A percentile compares a stretch with the other conserved stretches of the same genome.
Evolutionary conservation across 2,888 invertebrate genomes (phyloP).

Genomic region (Acronicta aceris): DNA sequence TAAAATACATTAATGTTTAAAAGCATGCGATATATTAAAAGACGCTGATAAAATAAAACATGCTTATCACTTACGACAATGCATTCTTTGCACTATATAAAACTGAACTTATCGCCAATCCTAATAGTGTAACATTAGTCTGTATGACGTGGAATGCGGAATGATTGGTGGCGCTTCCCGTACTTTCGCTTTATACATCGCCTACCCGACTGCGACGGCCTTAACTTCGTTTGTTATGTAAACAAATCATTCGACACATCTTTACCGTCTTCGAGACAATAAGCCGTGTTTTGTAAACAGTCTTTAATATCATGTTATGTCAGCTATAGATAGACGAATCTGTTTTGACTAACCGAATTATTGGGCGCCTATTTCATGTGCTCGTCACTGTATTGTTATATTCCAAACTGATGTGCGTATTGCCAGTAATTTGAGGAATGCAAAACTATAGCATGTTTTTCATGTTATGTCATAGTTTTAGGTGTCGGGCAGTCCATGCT

Average conservation of each 20-base stretch:
- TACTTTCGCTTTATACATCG: slow-evolving; percentile 86
- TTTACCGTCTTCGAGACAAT: slow-evolving; percentile 61
- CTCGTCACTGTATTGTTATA: slow-evolving; percentile 46
- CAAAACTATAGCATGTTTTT: slow-evolving; percentile 36
- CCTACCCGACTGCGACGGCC: slow-evolving; percentile 67
- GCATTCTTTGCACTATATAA: slow-evolving; percentile 21
- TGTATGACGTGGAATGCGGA: slow-evolving; percentile 79
- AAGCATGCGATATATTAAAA: too few relatives aligned
- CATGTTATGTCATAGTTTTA: slow-evolving; percentile 13
- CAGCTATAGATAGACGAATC: slow-evolving; percentile 52
- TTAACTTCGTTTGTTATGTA: slow-evolving; percentile 71
- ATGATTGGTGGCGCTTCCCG: slow-evolving; percentile 79
- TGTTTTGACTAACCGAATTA: slow-evolving; percentile 60
- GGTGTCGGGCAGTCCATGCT: neutral
- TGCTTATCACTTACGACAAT: slow-evolving; percentile 1
- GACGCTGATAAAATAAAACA: too few relatives aligned
- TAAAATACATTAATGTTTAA: too few relatives aligned
- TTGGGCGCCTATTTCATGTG: slow-evolving; percentile 41
- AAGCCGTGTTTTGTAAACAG: slow-evolving; percentile 65
- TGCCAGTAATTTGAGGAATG: slow-evolving; percentile 25
- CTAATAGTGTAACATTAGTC: slow-evolving; percentile 37
- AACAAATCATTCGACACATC: slow-evolving; percentile 67
- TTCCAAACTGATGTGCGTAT: slow-evolving; percentile 26
- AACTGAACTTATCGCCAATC: slow-evolving; percentile 17
- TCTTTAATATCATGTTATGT: slow-evolving; percentile 49